phyloP scores from a whole-genome alignment of 1,140 invertebrate genomes.

The Matsumurasca onukii region DNA sequence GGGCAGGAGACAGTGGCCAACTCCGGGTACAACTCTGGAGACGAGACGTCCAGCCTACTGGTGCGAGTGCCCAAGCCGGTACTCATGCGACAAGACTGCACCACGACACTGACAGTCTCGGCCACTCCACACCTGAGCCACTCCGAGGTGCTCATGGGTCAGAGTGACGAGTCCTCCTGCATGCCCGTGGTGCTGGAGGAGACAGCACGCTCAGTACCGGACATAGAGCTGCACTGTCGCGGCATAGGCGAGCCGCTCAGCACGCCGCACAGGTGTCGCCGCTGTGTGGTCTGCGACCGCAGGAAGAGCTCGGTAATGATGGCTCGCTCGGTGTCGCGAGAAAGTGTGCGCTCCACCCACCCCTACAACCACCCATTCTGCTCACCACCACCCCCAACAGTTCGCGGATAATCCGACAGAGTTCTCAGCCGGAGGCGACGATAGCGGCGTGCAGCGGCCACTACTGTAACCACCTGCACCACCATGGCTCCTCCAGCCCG shows the following conservation, averaged over 20 bases:
- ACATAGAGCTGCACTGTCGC: conserved; percentile 83
- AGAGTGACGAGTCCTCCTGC: conserved; percentile 74
- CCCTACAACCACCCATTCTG: conserved; percentile 61
- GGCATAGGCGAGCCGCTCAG: conserved; percentile 47
- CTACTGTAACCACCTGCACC: conserved; percentile 55
- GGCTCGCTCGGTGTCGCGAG: conserved; percentile 51
- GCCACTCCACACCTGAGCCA: conserved; percentile 70
- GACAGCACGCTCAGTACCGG: conserved; percentile 74
- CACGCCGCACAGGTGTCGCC: conserved; percentile 36
- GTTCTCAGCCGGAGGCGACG: conserved; percentile 80
- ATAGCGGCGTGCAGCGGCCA: conserved; percentile 23
- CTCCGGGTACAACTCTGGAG: conserved; percentile 67
- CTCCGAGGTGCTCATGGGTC: conserved; percentile 57
- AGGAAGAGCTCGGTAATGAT: conserved; percentile 49
- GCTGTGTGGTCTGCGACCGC: conserved; percentile 39
- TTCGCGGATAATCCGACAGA: conserved; percentile 81
- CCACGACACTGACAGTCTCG: conserved; percentile 66
- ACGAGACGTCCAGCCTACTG: conserved; percentile 76
- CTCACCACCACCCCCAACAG: conserved; percentile 67
- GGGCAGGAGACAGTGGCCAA: conserved; percentile 53
- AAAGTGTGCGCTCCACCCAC: conserved; percentile 66
- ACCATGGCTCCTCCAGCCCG: conserved; percentile 58
- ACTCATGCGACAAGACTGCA: conserved; percentile 79
- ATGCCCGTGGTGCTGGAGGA: conserved; percentile 52
- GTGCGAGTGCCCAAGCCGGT: conserved; percentile 64